A percentile compares a stretch with the other conserved stretches of the same genome.
Evolutionary conservation across 2,113 vertebrate species (phyloP).

Genomic region (Rhagologus leucostigma): DNA sequence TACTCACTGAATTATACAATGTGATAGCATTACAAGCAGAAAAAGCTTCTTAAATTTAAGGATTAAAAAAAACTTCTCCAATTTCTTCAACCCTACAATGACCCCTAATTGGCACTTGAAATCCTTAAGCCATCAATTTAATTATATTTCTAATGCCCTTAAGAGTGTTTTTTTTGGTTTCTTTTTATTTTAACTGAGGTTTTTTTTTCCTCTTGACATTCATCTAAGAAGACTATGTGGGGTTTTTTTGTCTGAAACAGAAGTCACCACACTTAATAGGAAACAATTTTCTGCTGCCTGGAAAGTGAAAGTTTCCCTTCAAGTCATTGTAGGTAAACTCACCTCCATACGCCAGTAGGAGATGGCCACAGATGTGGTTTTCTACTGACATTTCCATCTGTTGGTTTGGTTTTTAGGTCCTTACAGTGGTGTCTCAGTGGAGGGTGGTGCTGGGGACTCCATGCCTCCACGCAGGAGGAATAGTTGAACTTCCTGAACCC

Average conservation of each 20-base stretch:
- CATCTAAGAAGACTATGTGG: neutral
- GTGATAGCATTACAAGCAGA: neutral
- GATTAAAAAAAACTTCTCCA: neutral
- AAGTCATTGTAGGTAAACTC: neutral
- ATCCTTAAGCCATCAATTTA: neutral
- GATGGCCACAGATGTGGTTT: neutral
- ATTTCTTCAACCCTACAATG: neutral
- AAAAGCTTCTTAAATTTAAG: constrained; percentile 2
- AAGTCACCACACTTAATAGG: neutral
- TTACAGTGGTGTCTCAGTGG: neutral
- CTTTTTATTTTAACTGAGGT: neutral
- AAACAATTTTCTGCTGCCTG: neutral
- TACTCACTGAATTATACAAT: neutral
- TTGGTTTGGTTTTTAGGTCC: neutral
- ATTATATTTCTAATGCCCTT: neutral
- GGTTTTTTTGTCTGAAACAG: neutral
- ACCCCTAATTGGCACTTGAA: neutral
- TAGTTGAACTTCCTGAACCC: neutral
- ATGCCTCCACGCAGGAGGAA: neutral
- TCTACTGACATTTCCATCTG: neutral
- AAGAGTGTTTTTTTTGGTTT: neutral
- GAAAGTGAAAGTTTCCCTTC: neutral
- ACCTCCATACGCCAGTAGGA: neutral
- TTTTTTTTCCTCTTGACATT: neutral
- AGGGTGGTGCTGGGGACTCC: neutral